phyloP scores from a whole-genome alignment of 30 jellyfish, hydroid and myxozoan genomes.

The Mastigias papua region DNA sequence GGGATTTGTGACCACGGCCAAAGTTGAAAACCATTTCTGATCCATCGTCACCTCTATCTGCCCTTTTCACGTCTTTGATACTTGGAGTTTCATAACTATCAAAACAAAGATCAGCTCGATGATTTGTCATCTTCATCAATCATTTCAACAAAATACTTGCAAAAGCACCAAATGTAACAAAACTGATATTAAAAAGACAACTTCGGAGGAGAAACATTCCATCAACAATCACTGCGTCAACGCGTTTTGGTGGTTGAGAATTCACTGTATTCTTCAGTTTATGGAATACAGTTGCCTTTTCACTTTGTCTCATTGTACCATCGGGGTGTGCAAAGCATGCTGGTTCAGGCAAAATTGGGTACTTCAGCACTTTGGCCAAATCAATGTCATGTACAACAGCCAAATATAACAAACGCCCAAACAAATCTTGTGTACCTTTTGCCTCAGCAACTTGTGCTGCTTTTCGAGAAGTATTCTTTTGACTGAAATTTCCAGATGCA shows the following conservation, averaged over 20 bases:
- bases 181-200: neutral
- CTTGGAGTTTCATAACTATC: conserved; percentile 13
- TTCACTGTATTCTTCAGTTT: conserved; percentile 16
- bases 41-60: conserved; percentile 27
- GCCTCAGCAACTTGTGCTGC: neutral
- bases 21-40: conserved; percentile 23
- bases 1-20: conserved; percentile 5
- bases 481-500: conserved; percentile 11
- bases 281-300: conserved; percentile 22
- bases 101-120: conserved; percentile 27
- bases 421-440: neutral
- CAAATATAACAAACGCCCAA: neutral
- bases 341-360: conserved; percentile 20
- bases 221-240: conserved; percentile 32
- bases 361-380: conserved; percentile 46
- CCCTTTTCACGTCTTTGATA: conserved; percentile 40
- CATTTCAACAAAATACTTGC: conserved; percentile 7
- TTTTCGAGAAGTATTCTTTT: conserved; percentile 12
- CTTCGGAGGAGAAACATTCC: conserved; percentile 13
- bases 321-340: conserved; percentile 49
- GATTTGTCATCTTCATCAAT: conserved; percentile 10
- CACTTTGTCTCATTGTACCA: conserved; percentile 46
- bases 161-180: conserved; percentile 21
- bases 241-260: conserved; percentile 15
- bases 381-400: conserved; percentile 28